Evolutionary conservation across 1,140 invertebrate species (phyloP), one percentile per base, ranked within the genome.

Genomic region (Zaprionus inermis): DNA sequence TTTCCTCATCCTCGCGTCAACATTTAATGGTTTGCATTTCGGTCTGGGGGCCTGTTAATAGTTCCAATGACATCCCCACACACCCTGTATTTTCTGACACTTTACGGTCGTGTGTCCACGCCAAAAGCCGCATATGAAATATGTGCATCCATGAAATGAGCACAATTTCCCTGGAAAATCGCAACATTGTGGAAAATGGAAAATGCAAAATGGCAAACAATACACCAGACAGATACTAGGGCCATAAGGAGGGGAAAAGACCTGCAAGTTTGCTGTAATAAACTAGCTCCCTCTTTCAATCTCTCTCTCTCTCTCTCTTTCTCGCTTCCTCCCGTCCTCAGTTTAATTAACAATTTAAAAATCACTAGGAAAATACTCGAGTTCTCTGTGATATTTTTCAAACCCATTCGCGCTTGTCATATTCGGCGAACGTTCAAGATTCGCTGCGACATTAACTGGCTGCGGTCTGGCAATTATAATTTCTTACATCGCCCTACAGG

Each of bases 111-210:
- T 5, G 24, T 54, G 58, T 54, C 66, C 61, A 41, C 49, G 69
- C 34, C 51, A 41, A 22, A 57, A 58, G 36, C n/a, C 28, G 75
- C 75, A 81, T 91, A 91, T 91, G 88, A 91, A 91, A 79, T 91
- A 91, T 91, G 71, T 84, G 83, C 49, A 72, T 18, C 76, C 83
- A 77, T 89, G 81, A 82, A 91, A 91, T 91, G 84, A 82, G 77
- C 51, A 78, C 72, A 75, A 91, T 82, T 91, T 91, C 89, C 75
- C 54, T 51, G 81, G 89, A 91, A 91, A 91, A 78, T 79, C 66
- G 89, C 89, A 91, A 91, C 84, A 84, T 82, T 84, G 89, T 91
- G 89, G 89, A 91, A 91, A 91, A 91, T 90, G 79, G 54, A 56
- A 56, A 56, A 56, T 65, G 16, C 58, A 56, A 56, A 56, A 56